A percentile compares a stretch with the other conserved stretches of the same genome.
phyloP scores from a whole-genome alignment of 2,888 invertebrate species.

The Furcula furcula region DNA sequence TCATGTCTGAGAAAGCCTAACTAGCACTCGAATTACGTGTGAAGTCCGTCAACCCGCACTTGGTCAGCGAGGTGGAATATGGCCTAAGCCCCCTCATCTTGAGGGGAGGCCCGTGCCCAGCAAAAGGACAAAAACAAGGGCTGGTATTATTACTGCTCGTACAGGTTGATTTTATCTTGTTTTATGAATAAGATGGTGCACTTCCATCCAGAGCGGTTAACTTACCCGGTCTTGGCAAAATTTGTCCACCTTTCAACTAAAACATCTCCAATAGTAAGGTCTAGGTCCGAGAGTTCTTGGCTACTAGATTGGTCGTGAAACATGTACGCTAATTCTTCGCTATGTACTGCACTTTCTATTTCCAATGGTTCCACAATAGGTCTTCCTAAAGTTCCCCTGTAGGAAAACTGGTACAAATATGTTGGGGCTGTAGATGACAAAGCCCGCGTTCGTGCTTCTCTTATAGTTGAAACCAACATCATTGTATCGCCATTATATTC shows the following conservation, averaged over 20 bases:
- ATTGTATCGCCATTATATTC: conserved; percentile 66
- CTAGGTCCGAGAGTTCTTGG: conserved; percentile 25
- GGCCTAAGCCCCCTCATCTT: too few species aligned
- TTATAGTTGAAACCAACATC: conserved; percentile 59
- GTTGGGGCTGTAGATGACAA: conserved; percentile 30
- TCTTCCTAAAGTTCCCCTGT: conserved; percentile 54
- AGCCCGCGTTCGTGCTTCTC: conserved; percentile 53
- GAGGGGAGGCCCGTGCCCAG: too few species aligned
- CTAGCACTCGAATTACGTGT: too few species aligned
- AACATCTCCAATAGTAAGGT: conserved; percentile 49
- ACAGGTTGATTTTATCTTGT: too few species aligned
- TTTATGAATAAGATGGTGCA: too few species aligned
- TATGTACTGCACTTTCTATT: conserved; percentile 53
- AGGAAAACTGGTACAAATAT: conserved; percentile 70
- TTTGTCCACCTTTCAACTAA: conserved; percentile 68
- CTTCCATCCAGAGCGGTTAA: too few species aligned
- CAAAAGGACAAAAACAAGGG: too few species aligned
- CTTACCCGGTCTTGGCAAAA: conserved; percentile 66
- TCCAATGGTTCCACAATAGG: conserved; percentile 47
- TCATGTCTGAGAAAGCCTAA: too few species aligned
- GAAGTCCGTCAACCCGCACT: too few species aligned
- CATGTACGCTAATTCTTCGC: conserved; percentile 65
- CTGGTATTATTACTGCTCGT: too few species aligned
- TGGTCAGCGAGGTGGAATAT: too few species aligned
- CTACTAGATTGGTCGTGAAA: conserved; percentile 37